Percentiles rank a stretch among this genome's conserved stretches.
phyloP scores from a whole-genome alignment of 2,888 invertebrate species.

The Keiferia lycopersicella region DNA sequence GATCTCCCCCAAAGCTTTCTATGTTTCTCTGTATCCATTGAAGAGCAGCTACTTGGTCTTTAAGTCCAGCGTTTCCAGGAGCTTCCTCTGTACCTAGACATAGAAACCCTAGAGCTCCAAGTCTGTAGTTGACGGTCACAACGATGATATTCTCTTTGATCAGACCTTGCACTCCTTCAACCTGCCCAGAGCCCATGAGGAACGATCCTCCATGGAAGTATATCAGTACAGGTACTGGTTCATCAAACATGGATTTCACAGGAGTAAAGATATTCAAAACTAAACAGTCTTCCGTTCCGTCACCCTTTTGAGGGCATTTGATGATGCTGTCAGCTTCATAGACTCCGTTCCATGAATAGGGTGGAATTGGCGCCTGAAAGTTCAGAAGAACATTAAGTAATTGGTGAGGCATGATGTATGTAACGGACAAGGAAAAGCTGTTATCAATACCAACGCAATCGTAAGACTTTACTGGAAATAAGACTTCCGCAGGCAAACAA shows the following conservation, averaged over 20 bases:
- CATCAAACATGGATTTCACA: slow-evolving; percentile 23
- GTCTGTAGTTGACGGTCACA: slow-evolving; percentile 47
- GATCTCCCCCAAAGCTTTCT: slow-evolving; percentile 49
- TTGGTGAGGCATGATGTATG: too few species aligned
- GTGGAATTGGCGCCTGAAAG: slow-evolving; percentile 41
- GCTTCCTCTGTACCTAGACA: slow-evolving; percentile 45
- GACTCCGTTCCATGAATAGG: slow-evolving; percentile 39
- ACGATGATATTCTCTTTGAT: slow-evolving; percentile 43
- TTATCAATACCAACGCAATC: too few species aligned
- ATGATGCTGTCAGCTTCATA: slow-evolving; percentile 42
- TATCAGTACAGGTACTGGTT: slow-evolving; percentile 40
- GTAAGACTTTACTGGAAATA: too few species aligned
- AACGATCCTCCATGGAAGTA: slow-evolving; percentile 48
- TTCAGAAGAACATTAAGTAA: background rate
- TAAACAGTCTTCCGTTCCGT: slow-evolving; percentile 49
- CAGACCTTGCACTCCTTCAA: slow-evolving; percentile 41
- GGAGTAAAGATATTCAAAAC: slow-evolving; percentile 49
- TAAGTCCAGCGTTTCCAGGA: slow-evolving; percentile 50
- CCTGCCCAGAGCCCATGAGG: slow-evolving; percentile 40
- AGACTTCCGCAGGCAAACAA: too few species aligned
- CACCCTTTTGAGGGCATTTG: slow-evolving; percentile 44
- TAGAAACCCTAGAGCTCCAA: slow-evolving; percentile 47
- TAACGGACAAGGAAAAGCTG: too few species aligned
- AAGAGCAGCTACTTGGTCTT: slow-evolving; percentile 49
- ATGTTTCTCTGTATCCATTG: slow-evolving; percentile 48